Evolutionary conservation across 2,113 vertebrate genomes (phyloP).

Genomic region (Mugil cephalus): DNA sequence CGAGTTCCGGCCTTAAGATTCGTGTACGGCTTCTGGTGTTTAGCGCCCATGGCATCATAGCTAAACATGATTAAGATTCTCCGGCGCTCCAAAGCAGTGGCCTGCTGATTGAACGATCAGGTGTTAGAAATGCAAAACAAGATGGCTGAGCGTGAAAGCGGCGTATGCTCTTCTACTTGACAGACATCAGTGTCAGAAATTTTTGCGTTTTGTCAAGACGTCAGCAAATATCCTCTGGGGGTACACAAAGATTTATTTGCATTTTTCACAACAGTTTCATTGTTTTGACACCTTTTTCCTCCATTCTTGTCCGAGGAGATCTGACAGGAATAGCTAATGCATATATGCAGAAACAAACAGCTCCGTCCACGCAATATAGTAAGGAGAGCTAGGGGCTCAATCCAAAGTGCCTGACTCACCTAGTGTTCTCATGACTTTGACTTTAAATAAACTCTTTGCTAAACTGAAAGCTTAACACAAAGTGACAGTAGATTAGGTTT

Average conservation of each 20-base stretch:
- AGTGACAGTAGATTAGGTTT: slow-evolving; percentile 16
- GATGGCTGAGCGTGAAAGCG: slow-evolving; percentile 72
- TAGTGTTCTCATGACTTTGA: slow-evolving; percentile 19
- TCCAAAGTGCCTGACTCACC: slow-evolving; percentile 29
- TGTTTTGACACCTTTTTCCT: slow-evolving; percentile 92
- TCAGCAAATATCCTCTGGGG: slow-evolving; percentile 89
- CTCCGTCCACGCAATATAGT: slow-evolving; percentile 53
- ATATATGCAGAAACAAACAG: slow-evolving; percentile 84
- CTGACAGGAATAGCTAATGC: slow-evolving; percentile 89
- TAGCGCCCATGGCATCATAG: slow-evolving; percentile 33
- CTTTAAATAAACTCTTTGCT: slow-evolving; percentile 51
- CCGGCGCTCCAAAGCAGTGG: slow-evolving; percentile 18
- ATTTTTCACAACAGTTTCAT: slow-evolving; percentile 88
- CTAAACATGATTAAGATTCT: slow-evolving; percentile 71
- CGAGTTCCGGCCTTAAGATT: slow-evolving; percentile 31
- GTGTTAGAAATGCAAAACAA: slow-evolving; percentile 80
- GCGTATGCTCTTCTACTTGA: slow-evolving; percentile 87
- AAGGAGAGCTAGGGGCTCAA: not conserved
- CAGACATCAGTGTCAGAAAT: slow-evolving; percentile 92
- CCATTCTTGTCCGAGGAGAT: slow-evolving; percentile 85
- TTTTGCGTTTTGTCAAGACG: slow-evolving; percentile 90
- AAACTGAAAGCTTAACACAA: slow-evolving; percentile 23
- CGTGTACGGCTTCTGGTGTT: slow-evolving; percentile 37
- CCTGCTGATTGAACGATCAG: slow-evolving; percentile 76
- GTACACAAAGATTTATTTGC: slow-evolving; percentile 89